Evolutionary conservation across 2,113 vertebrate species (phyloP), one percentile per base, ranked within the genome.

Genomic region (Anoplopoma fimbria): DNA sequence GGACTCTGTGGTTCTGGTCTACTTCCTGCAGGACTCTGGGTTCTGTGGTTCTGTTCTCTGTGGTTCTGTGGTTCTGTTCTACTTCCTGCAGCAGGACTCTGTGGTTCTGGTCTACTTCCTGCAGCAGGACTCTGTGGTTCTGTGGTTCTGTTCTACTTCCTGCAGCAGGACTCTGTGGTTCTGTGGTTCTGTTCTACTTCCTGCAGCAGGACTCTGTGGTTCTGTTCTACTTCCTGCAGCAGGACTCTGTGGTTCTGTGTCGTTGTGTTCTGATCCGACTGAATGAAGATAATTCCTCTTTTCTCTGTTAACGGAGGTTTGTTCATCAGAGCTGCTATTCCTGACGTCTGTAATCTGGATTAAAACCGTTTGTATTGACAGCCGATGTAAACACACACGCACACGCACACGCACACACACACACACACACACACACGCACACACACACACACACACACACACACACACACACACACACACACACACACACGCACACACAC

Each of bases 341-440:
- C 78, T 75, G 77, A 64, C 15, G 72, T 7, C 12, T 65, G 9
- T 90, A 88, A 91, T 91, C 87, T 85, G 87, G 87, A 88, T 84
- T 78, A 88, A 64, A 77, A 33, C 61, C 47, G 79, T 77, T 83
- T 79, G 67, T 61, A 57, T n/a, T 68, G 74, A 57, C 65, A 47
- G 38, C 36, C 60, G 65, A 82, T 87, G 83, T 90, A 79, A 85
- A 89, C 83, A 79, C 49, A 68, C 27, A 79, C 55, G 61, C 33
- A 72, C n/a, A n/a, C n/a, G n/a, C n/a, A n/a, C n/a, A n/a, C n/a
- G n/a, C n/a, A n/a, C n/a, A n/a, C n/a, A n/a, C n/a, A n/a, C n/a
- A n/a, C n/a, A n/a, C n/a, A n/a, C n/a, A n/a, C n/a, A n/a, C n/a
- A n/a, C n/a, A n/a, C n/a, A n/a, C n/a, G n/a, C n/a, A n/a, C n/a